phyloP scores from a whole-genome alignment of 2,888 invertebrate species.

The Bruchidius siliquastri region DNA sequence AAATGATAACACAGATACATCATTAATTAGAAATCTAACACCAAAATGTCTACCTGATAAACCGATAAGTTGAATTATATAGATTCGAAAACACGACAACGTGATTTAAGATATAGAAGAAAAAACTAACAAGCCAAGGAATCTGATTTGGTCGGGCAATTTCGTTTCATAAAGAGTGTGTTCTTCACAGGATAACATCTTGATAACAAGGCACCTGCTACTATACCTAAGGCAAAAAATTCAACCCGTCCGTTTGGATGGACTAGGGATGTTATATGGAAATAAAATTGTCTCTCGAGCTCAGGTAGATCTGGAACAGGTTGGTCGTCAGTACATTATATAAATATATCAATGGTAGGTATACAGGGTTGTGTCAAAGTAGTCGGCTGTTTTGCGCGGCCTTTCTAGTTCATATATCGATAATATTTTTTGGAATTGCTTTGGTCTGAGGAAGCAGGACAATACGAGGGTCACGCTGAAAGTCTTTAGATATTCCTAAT shows the following conservation, averaged over 20 bases:
- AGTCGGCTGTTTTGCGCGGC: too few relatives aligned
- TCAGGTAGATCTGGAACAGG: background rate
- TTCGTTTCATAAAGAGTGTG: background rate
- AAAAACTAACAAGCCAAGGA: background rate
- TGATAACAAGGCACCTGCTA: conserved; percentile 7
- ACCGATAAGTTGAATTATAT: background rate
- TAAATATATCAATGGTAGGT: too few relatives aligned
- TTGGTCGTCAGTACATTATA: too few relatives aligned
- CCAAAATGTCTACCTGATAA: background rate
- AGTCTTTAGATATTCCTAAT: too few relatives aligned
- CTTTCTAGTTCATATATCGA: too few relatives aligned
- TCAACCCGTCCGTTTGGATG: background rate
- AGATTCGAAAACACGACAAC: background rate
- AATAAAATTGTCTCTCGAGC: background rate
- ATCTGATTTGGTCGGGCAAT: background rate
- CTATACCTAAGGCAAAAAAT: background rate
- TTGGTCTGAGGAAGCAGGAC: too few relatives aligned
- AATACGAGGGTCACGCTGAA: too few relatives aligned
- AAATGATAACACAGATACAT: background rate
- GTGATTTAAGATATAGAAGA: background rate
- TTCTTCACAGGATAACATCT: conserved; percentile 6
- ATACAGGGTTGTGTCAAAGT: too few relatives aligned
- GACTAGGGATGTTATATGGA: background rate
- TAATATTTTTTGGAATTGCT: too few relatives aligned
- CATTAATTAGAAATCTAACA: background rate